Conservation (phyloP, 2,797 vertebrate species). For the Cossypha caffra region DNA sequence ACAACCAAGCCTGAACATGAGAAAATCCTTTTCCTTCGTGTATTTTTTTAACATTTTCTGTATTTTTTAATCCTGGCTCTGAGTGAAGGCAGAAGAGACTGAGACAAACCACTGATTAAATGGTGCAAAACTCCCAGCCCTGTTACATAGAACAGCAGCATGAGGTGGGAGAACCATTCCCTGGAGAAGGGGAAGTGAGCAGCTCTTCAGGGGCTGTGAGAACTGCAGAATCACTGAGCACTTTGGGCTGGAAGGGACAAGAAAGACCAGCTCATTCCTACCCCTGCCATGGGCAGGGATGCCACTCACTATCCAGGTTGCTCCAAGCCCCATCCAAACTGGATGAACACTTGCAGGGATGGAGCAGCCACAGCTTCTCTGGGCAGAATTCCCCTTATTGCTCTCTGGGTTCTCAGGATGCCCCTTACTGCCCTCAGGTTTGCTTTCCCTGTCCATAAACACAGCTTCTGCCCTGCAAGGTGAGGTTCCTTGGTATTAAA, state of each 20-base stretch:
- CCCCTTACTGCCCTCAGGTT: rapidly evolving
- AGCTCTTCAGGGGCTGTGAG: no score
- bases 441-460: not conserved
- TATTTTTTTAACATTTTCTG: no score
- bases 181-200: not conserved
- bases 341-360: not conserved
- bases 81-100: no score
- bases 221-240: not conserved
- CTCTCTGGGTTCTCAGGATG: not conserved
- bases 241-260: not conserved
- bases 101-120: no score
- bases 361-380: not conserved
- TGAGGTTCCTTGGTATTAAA: not conserved
- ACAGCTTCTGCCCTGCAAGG: not conserved
- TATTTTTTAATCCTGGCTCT: no score
- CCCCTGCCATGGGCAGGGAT: not conserved
- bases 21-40: no score
- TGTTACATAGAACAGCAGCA: not conserved
- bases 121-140: no score
- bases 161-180: not conserved
- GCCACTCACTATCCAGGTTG: not conserved
- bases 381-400: not conserved
- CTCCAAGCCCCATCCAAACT: not conserved
- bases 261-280: rapidly evolving
- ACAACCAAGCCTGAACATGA: no score